These are phyloP conservation scores for Oscheius sp. DNA, from an alignment of 1,140 invertebrate genomes.

Conservation along the genomic window DNA sequence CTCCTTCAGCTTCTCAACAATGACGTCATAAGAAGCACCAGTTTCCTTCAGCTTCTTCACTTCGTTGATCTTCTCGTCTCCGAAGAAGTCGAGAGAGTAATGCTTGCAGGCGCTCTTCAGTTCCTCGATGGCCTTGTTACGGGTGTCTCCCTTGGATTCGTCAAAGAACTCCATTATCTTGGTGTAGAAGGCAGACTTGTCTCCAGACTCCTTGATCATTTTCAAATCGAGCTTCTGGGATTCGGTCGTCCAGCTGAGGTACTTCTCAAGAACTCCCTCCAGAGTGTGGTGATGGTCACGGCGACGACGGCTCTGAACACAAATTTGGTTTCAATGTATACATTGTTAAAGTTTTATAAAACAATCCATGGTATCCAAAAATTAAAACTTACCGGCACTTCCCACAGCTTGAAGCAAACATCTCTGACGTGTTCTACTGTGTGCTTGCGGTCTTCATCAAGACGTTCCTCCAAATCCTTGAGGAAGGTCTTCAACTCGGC, in stretches of 20 bases:
- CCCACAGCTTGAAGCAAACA: constrained; percentile 16
- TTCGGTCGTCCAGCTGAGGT: constrained; percentile 11
- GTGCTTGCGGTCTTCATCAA: not conserved
- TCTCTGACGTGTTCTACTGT: constrained; percentile 5
- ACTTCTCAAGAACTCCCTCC: constrained; percentile 12
- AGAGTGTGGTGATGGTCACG: not conserved
- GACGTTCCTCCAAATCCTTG: not conserved
- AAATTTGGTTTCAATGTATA: too few species aligned
- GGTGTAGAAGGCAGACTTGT: constrained; percentile 1
- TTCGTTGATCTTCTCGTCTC: constrained; percentile 15
- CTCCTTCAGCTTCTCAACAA: not conserved
- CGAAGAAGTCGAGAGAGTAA: constrained; percentile 11
- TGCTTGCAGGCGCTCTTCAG: constrained; percentile 19
- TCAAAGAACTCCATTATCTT: constrained; percentile 15
- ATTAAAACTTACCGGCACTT: not conserved
- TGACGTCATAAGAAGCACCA: not conserved
- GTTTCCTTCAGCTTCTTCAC: constrained; percentile 19
- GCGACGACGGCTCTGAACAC: too few species aligned
- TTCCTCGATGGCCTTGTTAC: constrained; percentile 11
- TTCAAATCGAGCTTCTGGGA: constrained; percentile 5
- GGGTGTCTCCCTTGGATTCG: constrained; percentile 13
- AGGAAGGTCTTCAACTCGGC: not conserved
- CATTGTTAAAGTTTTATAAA: too few species aligned
- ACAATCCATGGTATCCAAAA: not conserved
- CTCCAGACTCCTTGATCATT: not conserved